phyloP scores from a whole-genome alignment of 1,140 invertebrate species.

The Drosophila nasuta region DNA sequence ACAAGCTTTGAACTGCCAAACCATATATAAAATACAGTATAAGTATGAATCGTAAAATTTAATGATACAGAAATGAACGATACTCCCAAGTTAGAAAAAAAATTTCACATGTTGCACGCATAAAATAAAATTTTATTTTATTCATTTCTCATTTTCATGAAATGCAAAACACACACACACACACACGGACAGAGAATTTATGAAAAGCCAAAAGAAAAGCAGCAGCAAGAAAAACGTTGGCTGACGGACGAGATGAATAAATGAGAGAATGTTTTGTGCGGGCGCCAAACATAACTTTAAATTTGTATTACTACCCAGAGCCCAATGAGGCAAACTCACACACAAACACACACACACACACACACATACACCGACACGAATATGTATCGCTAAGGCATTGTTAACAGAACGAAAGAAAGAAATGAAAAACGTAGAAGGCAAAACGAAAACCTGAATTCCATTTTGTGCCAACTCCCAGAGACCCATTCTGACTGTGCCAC shows the following conservation, averaged over 20 bases:
- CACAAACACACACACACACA: conserved; percentile 7
- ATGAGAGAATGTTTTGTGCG: conserved; percentile 56
- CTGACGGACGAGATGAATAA: conserved; percentile 81
- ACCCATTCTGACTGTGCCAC: conserved; percentile 16
- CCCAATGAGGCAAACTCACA: conserved; percentile 62
- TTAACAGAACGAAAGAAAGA: conserved; percentile 27
- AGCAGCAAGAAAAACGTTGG: conserved; percentile 17
- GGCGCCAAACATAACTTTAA: conserved; percentile 80
- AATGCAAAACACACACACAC: conserved; percentile 63
- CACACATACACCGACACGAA: conserved; percentile 6
- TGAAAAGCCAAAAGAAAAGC: conserved; percentile 39
- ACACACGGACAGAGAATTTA: conserved; percentile 59
- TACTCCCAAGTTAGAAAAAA: conserved; percentile 23
- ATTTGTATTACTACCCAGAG: conserved; percentile 83
- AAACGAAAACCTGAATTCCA: conserved; percentile 67
- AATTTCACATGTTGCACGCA: conserved; percentile 82
- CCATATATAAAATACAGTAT: not conserved
- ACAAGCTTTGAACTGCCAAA: not conserved
- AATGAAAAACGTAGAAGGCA: conserved; percentile 22
- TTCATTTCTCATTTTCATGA: conserved; percentile 74
- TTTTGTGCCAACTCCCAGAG: conserved; percentile 68
- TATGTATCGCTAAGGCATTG: conserved; percentile 44
- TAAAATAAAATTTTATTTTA: conserved; percentile 85
- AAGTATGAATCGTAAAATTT: conserved; percentile 62
- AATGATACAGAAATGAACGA: conserved; percentile 50